Base-by-base conservation (phyloP, 2,797 vertebrate species). In the Enteromius mattozi region DNA sequence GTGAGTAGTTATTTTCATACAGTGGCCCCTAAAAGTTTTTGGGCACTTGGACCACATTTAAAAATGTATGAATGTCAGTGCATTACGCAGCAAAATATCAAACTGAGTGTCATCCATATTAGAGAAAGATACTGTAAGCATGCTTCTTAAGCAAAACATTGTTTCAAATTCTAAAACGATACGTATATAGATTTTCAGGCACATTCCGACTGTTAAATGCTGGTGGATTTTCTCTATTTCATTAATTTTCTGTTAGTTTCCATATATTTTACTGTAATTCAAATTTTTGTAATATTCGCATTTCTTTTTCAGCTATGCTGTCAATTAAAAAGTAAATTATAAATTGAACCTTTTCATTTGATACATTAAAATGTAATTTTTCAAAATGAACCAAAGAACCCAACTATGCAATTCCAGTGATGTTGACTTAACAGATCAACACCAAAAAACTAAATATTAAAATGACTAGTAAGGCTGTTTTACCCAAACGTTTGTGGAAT, bases 11-110 rank as follows among this genome's bases (percentile, higher is more conserved):
- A 54, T 54, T 40, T 49, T 40, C 56, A 68, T 40, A 54, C 0
- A 68, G 12, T 54, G 45, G 45, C 27, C 24, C 27, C 30, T 37
- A 65, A 65, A 69, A 16, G 42, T 35, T n/a, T 49, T 79, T 65
- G 24, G 40, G 14, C 56, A 27, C 56, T 37, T 40, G 54, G 3
- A 8, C 72, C 30, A 54, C 21, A n/a, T 78, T 61, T 75, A 61
- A 78, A 61, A 61, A 61, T 78, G 4, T 42, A 61, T 78, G 35
- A 42, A 61, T 61, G 35, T 16, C 33, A 76, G 35, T 56, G 51
- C 74, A 56, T 56, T 76, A 24, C 21, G 7, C 51, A 76, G 74
- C 33, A 56, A 76, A 56, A 76, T 40, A 56, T 40, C 12, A 76
- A 76, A n/a, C 74, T 13, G 35, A 16, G 33, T 61, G 75, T 42